phyloP scores from a whole-genome alignment of 2,888 invertebrate genomes.

The Glaucopsyche alexis region DNA sequence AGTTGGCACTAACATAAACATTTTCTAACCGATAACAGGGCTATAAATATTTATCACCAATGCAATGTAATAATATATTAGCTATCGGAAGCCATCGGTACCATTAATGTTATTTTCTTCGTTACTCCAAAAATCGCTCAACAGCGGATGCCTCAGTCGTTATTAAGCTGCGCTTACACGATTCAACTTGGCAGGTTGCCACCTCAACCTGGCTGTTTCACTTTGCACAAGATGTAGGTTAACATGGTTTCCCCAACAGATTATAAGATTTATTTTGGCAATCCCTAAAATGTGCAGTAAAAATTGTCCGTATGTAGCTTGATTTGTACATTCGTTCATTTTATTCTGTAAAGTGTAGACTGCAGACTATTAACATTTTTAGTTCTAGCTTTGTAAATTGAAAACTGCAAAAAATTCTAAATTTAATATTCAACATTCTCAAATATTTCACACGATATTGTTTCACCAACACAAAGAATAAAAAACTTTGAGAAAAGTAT shows the following conservation, averaged over 20 bases:
- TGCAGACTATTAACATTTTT: no score
- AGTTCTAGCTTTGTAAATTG: no score
- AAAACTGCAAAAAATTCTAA: no score
- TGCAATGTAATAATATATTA: constrained; percentile 18
- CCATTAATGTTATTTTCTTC: constrained; percentile 25
- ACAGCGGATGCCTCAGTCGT: constrained; percentile 26
- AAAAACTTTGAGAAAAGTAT: no score
- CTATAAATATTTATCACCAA: constrained; percentile 17
- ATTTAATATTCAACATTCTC: no score
- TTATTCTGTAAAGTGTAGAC: no score
- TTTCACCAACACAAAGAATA: no score
- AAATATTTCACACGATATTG: no score
- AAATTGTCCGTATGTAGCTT: constrained; percentile 10
- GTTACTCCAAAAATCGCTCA: constrained; percentile 30
- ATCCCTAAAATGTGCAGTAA: constrained; percentile 15
- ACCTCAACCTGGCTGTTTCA: constrained; percentile 28
- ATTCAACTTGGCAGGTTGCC: constrained; percentile 28
- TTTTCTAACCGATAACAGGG: background rate
- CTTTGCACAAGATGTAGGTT: constrained; percentile 29
- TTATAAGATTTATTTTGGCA: constrained; percentile 31
- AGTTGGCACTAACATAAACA: no score
- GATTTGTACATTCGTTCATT: background rate
- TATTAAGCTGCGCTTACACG: constrained; percentile 29
- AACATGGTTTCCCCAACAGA: constrained; percentile 27
- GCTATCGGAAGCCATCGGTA: background rate